Base-by-base conservation (phyloP, 2,797 vertebrate genomes). In the Acrossocheilus fasciatus region DNA sequence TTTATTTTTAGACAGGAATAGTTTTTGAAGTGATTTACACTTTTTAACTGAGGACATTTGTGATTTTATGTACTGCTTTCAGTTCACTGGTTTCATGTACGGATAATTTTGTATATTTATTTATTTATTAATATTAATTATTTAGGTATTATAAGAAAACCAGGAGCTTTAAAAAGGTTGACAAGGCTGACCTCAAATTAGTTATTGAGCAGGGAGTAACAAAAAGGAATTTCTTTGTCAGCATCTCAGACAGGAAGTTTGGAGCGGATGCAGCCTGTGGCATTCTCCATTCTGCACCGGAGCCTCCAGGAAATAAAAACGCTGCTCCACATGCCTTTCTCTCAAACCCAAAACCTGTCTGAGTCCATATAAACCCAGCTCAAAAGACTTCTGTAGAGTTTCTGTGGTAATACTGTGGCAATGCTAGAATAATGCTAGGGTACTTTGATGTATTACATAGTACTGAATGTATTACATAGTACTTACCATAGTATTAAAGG, bases 191-290 rank as follows among this genome's bases (percentile, higher is more conserved):
- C 41, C 77, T 81, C 26, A 77, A 84, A 52, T 57, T 79, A 34
- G 43, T 43, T 83, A 23, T 62, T 57, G 17, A 77, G 77, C 41
- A 54, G 77, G 70, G 68, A 84, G 76, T 62, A 17, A 66, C 47
- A 80, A 68, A 74, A 62, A 74, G 57, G 81, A 89, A 89, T 75
- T 85, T 86, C 78, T 87, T 81, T 64, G 78, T 89, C 88, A 87
- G 88, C 88, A 68, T 41, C 57, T 69, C 15, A 50, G 72, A 85
- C 78, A 81, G 88, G 82, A 87, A 85, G 82, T 82, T 89, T 87
- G 52, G n/a, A 85, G 36, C 85, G 88, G 88, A 89, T 87, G 72
- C 75, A 73, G 76, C 57, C 75, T 30, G 43, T 81, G 85, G 54
- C 73, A 68, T 85, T 85, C 78, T 50, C 17, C 43, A 39, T 84